phyloP scores from a whole-genome alignment of 2,797 vertebrate species.

The Muscicapa striata region DNA sequence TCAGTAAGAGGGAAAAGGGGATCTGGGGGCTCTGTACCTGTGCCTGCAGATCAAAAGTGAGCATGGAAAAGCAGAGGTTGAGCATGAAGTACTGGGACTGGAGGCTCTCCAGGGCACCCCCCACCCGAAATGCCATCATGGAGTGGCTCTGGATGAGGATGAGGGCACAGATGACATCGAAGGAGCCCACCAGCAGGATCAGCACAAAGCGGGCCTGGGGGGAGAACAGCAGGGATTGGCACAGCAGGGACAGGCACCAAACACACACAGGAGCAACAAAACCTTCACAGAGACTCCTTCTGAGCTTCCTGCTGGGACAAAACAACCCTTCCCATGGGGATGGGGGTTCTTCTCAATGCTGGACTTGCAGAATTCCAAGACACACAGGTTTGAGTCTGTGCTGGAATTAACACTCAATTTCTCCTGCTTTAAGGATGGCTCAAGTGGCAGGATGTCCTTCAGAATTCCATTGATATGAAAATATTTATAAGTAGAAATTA shows the following conservation, averaged over 20 bases:
- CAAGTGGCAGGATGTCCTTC: fast-evolving
- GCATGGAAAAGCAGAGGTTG: conserved; percentile 87
- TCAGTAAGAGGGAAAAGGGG: neutral
- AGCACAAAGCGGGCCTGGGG: conserved; percentile 82
- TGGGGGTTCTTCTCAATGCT: neutral
- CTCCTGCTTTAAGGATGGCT: neutral
- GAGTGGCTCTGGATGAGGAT: conserved; percentile 80
- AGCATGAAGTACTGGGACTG: conserved; percentile 86
- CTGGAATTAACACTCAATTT: neutral
- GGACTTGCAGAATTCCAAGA: neutral
- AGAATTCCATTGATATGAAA: neutral
- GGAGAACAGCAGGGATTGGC: neutral
- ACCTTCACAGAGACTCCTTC: neutral
- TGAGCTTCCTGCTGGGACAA: neutral
- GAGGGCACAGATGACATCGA: conserved; percentile 77
- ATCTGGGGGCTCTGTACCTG: conserved; percentile 73
- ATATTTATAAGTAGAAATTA: neutral
- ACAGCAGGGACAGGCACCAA: neutral
- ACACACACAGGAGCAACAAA: neutral
- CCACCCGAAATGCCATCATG: conserved; percentile 88
- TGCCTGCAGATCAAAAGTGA: conserved; percentile 89
- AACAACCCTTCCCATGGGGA: neutral
- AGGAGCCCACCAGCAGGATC: conserved; percentile 77
- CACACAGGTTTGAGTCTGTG: neutral
- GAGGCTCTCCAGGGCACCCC: conserved; percentile 82